Percentiles rank a stretch among this genome's conserved stretches.
Conservation (phyloP, 2,888 invertebrate species). For the Dryadula phaetusa region DNA sequence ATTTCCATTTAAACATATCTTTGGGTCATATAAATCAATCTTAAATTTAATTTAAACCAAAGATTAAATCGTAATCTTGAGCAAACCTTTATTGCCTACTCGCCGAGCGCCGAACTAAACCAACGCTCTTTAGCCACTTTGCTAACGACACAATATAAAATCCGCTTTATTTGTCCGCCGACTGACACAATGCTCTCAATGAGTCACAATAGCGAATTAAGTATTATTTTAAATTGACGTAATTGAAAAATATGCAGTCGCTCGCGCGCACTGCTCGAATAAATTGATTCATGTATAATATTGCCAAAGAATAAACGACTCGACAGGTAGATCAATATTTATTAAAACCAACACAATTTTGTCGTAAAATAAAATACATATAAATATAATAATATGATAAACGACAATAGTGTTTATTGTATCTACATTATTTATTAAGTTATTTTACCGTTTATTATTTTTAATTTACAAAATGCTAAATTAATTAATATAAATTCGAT, state of each 20-base stretch:
- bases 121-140: constrained; percentile 31
- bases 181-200: constrained; percentile 79
- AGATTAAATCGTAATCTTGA: constrained; percentile 31
- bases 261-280: constrained; percentile 73
- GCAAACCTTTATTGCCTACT: constrained; percentile 33
- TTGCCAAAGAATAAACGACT: constrained; percentile 60
- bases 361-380: too few species aligned
- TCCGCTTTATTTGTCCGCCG: constrained; percentile 58
- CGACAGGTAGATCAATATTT: constrained; percentile 21
- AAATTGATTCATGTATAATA: constrained; percentile 83
- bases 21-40: constrained; percentile 21
- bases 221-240: constrained; percentile 85
- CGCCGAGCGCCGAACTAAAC: constrained; percentile 26
- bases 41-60: constrained; percentile 22
- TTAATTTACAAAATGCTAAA: neutral
- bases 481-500: neutral
- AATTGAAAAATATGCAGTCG: constrained; percentile 84
- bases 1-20: constrained; percentile 6
- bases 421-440: too few species aligned
- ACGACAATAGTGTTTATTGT: too few species aligned
- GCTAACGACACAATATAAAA: constrained; percentile 50
- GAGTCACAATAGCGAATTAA: constrained; percentile 83
- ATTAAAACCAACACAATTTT: neutral
- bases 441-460: neutral
- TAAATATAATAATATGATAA: too few species aligned